Evolutionary conservation across 2,888 invertebrate genomes (phyloP).

Genomic region (Pandemis cinnamomeana): DNA sequence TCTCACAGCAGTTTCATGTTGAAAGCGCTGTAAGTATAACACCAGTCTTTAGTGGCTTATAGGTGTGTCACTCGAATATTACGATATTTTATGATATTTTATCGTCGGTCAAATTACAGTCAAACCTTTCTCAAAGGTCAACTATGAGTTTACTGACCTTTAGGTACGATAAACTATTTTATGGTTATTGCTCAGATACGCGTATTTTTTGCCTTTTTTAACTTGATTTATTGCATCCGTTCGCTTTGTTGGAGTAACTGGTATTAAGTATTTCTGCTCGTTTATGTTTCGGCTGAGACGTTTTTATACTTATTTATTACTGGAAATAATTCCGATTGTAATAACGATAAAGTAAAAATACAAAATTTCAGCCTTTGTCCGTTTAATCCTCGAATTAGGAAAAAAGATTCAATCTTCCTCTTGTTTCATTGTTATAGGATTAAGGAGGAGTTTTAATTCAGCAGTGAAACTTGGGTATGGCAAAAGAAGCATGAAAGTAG

Average conservation of each 20-base stretch:
- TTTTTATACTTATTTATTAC: neutral
- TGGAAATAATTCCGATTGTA: neutral
- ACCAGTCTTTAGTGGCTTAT: too few species aligned
- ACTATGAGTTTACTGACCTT: neutral
- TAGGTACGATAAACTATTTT: neutral
- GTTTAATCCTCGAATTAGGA: too few species aligned
- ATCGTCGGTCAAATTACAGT: neutral
- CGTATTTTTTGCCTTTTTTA: constrained; percentile 13
- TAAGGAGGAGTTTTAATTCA: too few species aligned
- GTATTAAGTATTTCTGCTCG: neutral
- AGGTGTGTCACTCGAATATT: neutral
- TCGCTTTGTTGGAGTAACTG: neutral
- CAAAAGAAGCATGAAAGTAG: too few species aligned
- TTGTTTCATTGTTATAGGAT: too few species aligned
- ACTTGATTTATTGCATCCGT: constrained; percentile 19
- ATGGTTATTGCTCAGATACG: constrained; percentile 14
- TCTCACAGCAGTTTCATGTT: too few species aligned
- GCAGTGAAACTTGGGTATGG: too few species aligned
- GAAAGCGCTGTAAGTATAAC: too few species aligned
- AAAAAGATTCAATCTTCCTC: too few species aligned
- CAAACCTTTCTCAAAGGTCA: constrained; percentile 2
- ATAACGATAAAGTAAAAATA: neutral
- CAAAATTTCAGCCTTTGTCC: neutral
- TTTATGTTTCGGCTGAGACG: neutral
- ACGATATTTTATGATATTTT: neutral